A percentile compares a stretch with the other conserved stretches of the same genome.
phyloP scores from a whole-genome alignment of 1,140 invertebrate genomes.

The Drosophila sturtevanti region DNA sequence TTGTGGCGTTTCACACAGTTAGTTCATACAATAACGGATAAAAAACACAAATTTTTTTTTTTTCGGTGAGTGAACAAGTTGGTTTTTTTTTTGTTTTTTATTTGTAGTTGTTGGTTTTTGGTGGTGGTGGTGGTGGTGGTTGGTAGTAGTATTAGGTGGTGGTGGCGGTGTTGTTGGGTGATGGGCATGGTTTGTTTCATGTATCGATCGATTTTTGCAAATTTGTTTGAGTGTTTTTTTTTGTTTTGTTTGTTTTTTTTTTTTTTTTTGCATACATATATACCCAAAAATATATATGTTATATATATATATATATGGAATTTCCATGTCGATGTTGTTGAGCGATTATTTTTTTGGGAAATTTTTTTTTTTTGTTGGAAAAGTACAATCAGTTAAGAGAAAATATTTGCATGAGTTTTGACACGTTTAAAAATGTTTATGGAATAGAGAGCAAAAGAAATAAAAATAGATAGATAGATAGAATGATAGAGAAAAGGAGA shows the following conservation, averaged over 20 bases:
- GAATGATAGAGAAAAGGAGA: constrained; percentile 37
- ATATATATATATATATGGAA: constrained; percentile 39
- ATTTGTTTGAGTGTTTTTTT: constrained; percentile 16
- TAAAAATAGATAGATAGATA: constrained; percentile 14
- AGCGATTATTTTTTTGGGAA: constrained; percentile 54
- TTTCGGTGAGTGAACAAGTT: constrained; percentile 45
- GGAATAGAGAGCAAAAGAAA: constrained; percentile 50
- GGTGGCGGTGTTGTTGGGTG: constrained; percentile 22
- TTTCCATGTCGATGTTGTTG: constrained; percentile 64
- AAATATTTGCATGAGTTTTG: constrained; percentile 70
- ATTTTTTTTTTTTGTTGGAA: constrained; percentile 22
- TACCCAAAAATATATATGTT: constrained; percentile 38
- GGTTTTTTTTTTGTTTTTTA: constrained; percentile 10
- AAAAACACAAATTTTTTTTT: constrained; percentile 30
- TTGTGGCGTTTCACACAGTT: constrained; percentile 25
- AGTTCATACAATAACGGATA: constrained; percentile 10
- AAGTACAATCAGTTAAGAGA: constrained; percentile 67
- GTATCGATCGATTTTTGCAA: constrained; percentile 36
- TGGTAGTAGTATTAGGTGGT: constrained; percentile 29
- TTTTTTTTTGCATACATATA: constrained; percentile 47
- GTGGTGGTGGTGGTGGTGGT: constrained; percentile 36
- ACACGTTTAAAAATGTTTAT: constrained; percentile 65
- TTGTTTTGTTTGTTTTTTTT: constrained; percentile 39
- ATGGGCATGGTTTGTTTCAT: constrained; percentile 26
- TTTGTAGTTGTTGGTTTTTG: constrained; percentile 1